A percentile compares a stretch with the other conserved stretches of the same genome.
phyloP scores from a whole-genome alignment of 2,113 vertebrate genomes.

The Agapornis roseicollis region DNA sequence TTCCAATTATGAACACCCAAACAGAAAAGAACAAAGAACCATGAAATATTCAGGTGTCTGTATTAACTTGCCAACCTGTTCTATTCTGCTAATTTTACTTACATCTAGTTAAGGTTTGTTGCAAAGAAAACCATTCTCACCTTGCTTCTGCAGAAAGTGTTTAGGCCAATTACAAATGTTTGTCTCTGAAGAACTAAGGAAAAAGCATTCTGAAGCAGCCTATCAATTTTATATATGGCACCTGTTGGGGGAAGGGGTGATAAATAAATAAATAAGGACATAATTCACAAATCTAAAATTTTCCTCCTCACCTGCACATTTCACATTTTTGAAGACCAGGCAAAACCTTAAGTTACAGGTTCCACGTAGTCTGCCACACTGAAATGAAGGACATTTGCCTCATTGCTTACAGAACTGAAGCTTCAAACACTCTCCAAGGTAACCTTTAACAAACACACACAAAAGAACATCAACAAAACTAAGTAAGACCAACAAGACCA shows the following conservation, averaged over 20 bases:
- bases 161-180: not conserved
- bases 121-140: not conserved
- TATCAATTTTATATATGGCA: not conserved
- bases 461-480: not conserved
- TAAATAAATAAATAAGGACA: not conserved
- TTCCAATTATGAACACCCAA: not conserved
- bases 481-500: not conserved
- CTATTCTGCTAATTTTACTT: not conserved
- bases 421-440: not conserved
- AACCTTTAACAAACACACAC: not conserved
- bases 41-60: not conserved
- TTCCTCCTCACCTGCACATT: not conserved
- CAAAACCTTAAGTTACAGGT: not conserved
- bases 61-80: not conserved
- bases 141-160: not conserved
- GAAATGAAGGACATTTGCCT: not conserved
- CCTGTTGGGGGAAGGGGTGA: not conserved
- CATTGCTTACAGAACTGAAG: not conserved
- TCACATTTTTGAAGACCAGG: not conserved
- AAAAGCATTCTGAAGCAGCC: not conserved
- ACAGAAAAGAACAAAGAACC: not conserved
- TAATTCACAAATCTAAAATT: not conserved
- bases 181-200: not conserved
- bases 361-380: not conserved
- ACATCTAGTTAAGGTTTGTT: not conserved